phyloP scores from a whole-genome alignment of 2,113 vertebrate genomes.

The Oreochromis aureus region DNA sequence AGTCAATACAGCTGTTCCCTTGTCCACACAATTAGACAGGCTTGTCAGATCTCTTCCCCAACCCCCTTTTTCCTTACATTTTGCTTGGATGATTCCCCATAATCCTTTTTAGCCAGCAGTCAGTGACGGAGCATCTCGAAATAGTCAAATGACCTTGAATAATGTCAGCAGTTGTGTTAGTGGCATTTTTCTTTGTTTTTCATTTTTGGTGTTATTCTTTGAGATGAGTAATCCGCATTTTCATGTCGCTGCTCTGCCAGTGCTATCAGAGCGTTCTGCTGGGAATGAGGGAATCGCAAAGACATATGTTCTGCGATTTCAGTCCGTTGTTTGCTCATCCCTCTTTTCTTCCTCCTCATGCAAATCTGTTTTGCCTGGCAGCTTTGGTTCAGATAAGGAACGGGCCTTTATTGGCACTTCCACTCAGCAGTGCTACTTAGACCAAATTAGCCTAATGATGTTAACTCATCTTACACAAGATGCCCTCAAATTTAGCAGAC shows the following conservation, averaged over 20 bases:
- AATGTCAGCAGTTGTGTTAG: background rate
- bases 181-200: background rate
- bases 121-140: slow-evolving; percentile 39
- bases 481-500: slow-evolving; percentile 29
- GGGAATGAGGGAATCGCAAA: slow-evolving; percentile 38
- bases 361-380: slow-evolving; percentile 49
- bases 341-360: slow-evolving; percentile 5
- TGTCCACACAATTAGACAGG: slow-evolving; percentile 33
- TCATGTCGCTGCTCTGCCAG: slow-evolving; percentile 12
- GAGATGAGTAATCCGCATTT: slow-evolving; percentile 35
- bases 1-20: slow-evolving; percentile 54
- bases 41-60: background rate
- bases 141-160: slow-evolving; percentile 58
- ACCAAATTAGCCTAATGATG: slow-evolving; percentile 55
- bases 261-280: slow-evolving; percentile 24
- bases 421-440: slow-evolving; percentile 38
- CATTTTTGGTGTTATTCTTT: background rate
- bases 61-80: slow-evolving; percentile 7
- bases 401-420: slow-evolving; percentile 21
- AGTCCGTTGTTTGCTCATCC: slow-evolving; percentile 48
- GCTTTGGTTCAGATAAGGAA: slow-evolving; percentile 51
- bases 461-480: slow-evolving; percentile 44
- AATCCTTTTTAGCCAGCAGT: slow-evolving; percentile 32
- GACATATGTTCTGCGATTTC: slow-evolving; percentile 53
- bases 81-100: background rate